Evolutionary conservation across 1,140 invertebrate genomes (phyloP).

Genomic region (Cydia strobilella): DNA sequence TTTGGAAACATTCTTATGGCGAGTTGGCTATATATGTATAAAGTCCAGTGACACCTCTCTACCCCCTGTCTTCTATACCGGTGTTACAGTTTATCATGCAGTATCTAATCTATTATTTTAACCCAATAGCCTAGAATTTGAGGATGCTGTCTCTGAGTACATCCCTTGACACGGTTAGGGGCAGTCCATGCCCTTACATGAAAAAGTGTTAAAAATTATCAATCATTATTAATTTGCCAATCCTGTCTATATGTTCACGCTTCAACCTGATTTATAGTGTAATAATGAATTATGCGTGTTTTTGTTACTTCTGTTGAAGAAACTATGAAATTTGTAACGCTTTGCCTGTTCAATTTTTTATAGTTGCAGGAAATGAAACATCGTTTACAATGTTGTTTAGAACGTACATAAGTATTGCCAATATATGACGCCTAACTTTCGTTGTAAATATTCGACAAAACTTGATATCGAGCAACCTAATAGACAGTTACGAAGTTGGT

Average conservation of each 20-base stretch:
- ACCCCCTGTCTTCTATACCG: too few species aligned
- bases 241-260: background rate
- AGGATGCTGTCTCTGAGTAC: too few species aligned
- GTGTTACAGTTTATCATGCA: too few species aligned
- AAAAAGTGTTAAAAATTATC: background rate
- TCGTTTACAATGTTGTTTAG: background rate
- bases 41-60: too few species aligned
- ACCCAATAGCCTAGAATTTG: too few species aligned
- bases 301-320: background rate
- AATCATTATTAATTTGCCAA: background rate
- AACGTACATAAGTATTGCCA: background rate
- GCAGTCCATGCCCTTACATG: too few species aligned
- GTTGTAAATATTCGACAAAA: background rate
- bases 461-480: too few species aligned
- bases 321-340: constrained; percentile 4
- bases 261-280: background rate
- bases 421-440: background rate
- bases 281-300: background rate
- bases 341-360: background rate
- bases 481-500: too few species aligned
- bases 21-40: too few species aligned
- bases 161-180: too few species aligned
- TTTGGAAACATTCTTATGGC: too few species aligned
- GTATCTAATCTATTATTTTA: too few species aligned
- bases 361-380: background rate